phyloP scores from a whole-genome alignment of 2,113 vertebrate species.

The Cinclus cinclus region DNA sequence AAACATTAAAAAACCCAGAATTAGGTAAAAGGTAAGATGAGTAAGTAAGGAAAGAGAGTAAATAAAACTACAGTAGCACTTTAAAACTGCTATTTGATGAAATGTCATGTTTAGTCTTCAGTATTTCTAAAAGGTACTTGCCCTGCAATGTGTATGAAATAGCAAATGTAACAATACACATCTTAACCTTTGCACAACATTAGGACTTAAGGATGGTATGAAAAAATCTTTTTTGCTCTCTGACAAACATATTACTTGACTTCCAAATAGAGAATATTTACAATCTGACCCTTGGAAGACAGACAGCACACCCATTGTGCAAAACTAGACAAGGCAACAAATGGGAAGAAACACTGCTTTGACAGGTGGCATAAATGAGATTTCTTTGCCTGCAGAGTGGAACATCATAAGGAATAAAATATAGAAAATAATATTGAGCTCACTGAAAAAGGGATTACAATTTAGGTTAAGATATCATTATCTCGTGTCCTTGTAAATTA shows the following conservation, averaged over 20 bases:
- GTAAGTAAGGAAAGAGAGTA: not conserved
- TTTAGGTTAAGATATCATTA: not conserved
- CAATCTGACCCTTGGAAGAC: not conserved
- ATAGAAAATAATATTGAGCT: not conserved
- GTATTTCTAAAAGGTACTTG: not conserved
- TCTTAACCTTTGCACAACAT: not conserved
- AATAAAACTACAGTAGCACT: not conserved
- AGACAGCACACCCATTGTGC: rapidly evolving
- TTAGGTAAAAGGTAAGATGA: not conserved
- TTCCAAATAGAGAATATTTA: not conserved
- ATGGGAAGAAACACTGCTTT: not conserved
- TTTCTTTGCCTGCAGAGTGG: not conserved
- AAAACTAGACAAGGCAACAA: not conserved
- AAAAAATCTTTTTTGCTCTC: not conserved
- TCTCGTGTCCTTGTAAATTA: not conserved
- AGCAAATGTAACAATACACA: not conserved
- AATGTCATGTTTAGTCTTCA: not conserved
- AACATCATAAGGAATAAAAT: not conserved
- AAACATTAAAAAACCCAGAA: not conserved
- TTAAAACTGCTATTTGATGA: not conserved
- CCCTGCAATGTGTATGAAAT: not conserved
- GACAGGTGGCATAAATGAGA: not conserved
- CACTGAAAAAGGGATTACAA: not conserved
- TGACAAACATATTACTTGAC: not conserved
- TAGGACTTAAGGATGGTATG: not conserved